phyloP scores from a whole-genome alignment of 2,888 invertebrate species.

The Seira ritae region DNA sequence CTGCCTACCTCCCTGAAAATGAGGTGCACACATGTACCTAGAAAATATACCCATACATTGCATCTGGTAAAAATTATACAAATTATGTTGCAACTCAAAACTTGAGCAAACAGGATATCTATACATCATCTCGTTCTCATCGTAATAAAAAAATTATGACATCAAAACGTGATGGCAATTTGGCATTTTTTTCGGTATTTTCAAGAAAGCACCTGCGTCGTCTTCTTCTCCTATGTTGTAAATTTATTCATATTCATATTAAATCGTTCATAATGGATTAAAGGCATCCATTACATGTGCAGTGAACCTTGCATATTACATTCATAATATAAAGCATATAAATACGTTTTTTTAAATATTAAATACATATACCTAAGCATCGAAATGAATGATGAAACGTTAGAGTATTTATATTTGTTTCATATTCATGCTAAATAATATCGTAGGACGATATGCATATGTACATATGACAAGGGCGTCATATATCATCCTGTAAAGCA shows the following conservation, averaged over 20 bases:
- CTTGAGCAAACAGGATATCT: conserved; percentile 11
- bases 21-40: neutral
- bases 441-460: too few species aligned
- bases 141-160: conserved; percentile 2
- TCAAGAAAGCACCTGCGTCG: neutral
- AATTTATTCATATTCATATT: neutral
- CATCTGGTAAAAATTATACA: neutral
- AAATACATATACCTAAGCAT: too few species aligned
- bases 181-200: neutral
- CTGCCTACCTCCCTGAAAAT: neutral
- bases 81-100: neutral
- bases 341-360: too few species aligned
- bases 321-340: too few species aligned
- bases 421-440: too few species aligned
- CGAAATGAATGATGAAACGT: too few species aligned
- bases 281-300: neutral
- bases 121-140: neutral
- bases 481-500: neutral
- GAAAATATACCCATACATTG: neutral
- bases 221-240: neutral
- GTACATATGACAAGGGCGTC: too few species aligned
- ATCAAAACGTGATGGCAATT: conserved; percentile 11
- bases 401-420: too few species aligned
- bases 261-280: neutral
- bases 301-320: neutral